Evolutionary conservation across 2,113 vertebrate species (phyloP).

Genomic region (Apodemus sylvaticus): DNA sequence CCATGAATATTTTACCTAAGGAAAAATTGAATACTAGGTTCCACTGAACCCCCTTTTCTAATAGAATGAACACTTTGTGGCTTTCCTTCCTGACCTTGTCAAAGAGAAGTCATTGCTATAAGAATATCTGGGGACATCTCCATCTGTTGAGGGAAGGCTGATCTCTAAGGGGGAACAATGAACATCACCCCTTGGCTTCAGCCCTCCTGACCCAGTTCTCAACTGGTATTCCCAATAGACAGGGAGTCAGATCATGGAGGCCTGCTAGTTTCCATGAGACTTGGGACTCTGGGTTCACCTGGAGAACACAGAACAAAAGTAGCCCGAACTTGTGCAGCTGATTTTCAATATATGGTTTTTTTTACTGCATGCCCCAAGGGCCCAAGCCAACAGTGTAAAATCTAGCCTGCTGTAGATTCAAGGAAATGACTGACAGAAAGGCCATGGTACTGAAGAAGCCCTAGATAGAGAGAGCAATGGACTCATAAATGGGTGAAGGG

Average conservation of each 20-base stretch:
- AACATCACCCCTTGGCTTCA: neutral
- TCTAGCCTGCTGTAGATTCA: neutral
- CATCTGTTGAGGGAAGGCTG: neutral
- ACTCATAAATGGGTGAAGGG: slow-evolving; percentile 58
- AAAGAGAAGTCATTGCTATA: neutral
- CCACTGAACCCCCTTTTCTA: neutral
- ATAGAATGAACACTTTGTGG: neutral
- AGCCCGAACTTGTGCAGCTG: neutral
- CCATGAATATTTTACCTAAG: neutral
- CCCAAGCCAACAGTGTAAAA: neutral
- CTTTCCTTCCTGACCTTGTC: neutral
- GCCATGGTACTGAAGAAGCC: slow-evolving; percentile 55
- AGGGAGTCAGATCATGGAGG: neutral
- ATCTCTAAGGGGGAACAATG: neutral
- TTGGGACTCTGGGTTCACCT: neutral
- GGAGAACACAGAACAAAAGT: neutral
- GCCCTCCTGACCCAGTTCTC: neutral
- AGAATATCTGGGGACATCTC: neutral
- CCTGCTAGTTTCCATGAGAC: neutral
- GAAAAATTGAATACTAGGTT: neutral
- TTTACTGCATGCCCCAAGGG: slow-evolving; percentile 1
- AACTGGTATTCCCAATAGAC: neutral
- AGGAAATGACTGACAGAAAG: slow-evolving; percentile 61
- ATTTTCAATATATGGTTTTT: neutral
- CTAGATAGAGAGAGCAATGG: slow-evolving; percentile 60